Base-by-base conservation (phyloP, 2,888 invertebrate species). In the Blastobasis adustella region DNA sequence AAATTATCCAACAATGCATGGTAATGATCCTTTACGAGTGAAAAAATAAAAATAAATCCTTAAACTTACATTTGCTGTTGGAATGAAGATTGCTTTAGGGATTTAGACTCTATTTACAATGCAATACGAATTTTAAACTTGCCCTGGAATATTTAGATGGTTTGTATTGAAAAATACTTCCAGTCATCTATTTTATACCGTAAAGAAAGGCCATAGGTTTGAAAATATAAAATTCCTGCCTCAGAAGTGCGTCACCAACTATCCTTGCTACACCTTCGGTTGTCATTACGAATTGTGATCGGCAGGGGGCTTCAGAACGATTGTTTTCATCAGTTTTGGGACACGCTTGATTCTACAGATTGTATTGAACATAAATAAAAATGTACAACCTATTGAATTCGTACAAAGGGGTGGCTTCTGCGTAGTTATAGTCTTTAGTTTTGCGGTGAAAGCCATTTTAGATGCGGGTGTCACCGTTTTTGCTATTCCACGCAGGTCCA, bases 11-110 rank as follows among this genome's bases (percentile, higher is more conserved):
- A 86, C 85, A 86, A 85, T 85, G 71, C 69, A 43, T 73, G 55
- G 75, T 85, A 86, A 86, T 84, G 84, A 85, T 82, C 77, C 82
- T 80, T 78, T 79, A 74, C 79, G 76, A 76, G 73, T 71, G 73
- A 77, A 79, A 72, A 79, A 80, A 82, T 78, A 77, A 72, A 76
- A 80, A 81, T 79, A 82, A 79, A 79, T 74, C 79, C 66, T 61
- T 67, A 67, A 73, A 71, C 23, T 23, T 23, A 23, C 3, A 23
- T 23, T 23, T 23, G 23, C 23, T 23, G 23, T 2, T 23, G 23
- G 3, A 23, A 23, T 23, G 23, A 23, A 23, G 23, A 23, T 1
- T 23, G 23, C 23, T 23, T 23, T 3, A 23, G 23, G 23, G 23
- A 2, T 23, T 23, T 23, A 23, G 23, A 23, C 23, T 23, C 23